Base-by-base conservation (phyloP, 2,113 vertebrate genomes). In the Ameiurus melas region DNA sequence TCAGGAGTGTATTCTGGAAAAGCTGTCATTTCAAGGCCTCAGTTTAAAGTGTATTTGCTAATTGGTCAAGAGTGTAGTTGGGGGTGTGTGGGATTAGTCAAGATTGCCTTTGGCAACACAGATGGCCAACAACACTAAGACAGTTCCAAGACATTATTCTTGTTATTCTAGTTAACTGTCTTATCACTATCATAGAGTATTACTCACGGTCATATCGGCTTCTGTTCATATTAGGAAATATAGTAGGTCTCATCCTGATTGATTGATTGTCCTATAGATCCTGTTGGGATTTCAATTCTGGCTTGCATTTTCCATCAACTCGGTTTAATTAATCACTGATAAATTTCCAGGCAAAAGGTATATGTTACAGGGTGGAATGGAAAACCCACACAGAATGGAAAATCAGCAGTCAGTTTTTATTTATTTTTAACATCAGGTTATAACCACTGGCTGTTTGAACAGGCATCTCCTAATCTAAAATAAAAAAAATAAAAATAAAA, bases 361-460 rank as follows among this genome's bases (percentile, higher is more conserved):
- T 3, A 36, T 8, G 2, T 77, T 25, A 4, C 13, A 77, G 9
- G 14, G 20, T 19, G 33, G 4, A 71, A 36, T 36, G 68, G 17
- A 7, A 39, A 20, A 36, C 2, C 3, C 16, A 9, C 5, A 51
- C n/a, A 12, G 20, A 47, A 22, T 25, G 27, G 71, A 25, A 77
- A 77, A 77, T 77, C 43, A 77, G 43, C 14, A 12, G 73, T 51
- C 73, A 75, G 39, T 43, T 43, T 3, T 43, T 43, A 6, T 43
- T 66, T 27, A n/a, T 20, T 75, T 39, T 73, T 36, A 0, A 33
- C 20, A 9, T 77, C 17, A 77, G 22, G 73, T 47, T 47, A 79
- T 53, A 79, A 64, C 8, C 20, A 19, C 68, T 86, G 57, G 33
- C 57, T 86, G 71, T 47, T 64, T 86, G 36, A 86, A 47, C 58